Evolutionary conservation across 2,113 vertebrate genomes (phyloP), one percentile per base, ranked within the genome.

Genomic region (Phoxinus phoxinus): DNA sequence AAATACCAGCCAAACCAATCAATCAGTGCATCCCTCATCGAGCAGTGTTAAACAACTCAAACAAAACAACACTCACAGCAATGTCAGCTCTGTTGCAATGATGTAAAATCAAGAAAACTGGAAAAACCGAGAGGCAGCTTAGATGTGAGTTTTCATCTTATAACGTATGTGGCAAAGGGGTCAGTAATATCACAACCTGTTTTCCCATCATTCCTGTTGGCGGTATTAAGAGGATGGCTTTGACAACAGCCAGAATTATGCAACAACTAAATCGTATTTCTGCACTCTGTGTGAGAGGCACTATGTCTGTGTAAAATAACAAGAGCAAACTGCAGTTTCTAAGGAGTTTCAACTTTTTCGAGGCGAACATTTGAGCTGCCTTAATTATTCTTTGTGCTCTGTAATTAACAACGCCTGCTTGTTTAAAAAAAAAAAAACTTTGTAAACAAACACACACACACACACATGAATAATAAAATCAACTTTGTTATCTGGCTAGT

Each of bases 351-450:
- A 86, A 90, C 89, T 90, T 92, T 92, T 93, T 88, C 78, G 89
- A 88, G 91, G 92, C 90, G 86, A 93, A 94, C 90, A 92, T 90
- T 92, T 90, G 94, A 93, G 93, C 94, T 95, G 94, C 95, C 95
- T 95, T 95, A 96, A 93, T 90, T 94, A 93, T 90, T 94, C 91
- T 95, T 94, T 94, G 93, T 94, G 93, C 92, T 94, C 90, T 88
- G 86, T 90, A 91, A 91, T 92, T 78, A 72, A 74, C 69, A 77
- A 76, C 83, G 87, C 91, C 90, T 88, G 87, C 92, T 92, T 92
- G 77, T 85, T 58, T 72, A 82, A 85, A 87, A 72, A 32, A 35
- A 69, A 21, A 4, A 37, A 23, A 37, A 83, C 87, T 90, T 88
- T 90, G 90, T 93, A 89, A 92, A 93, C 91, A 92, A 85, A 85